Evolutionary conservation across 2,888 invertebrate species (phyloP), one percentile per base, ranked within the genome.

Genomic region (Drosophila barbarae): DNA sequence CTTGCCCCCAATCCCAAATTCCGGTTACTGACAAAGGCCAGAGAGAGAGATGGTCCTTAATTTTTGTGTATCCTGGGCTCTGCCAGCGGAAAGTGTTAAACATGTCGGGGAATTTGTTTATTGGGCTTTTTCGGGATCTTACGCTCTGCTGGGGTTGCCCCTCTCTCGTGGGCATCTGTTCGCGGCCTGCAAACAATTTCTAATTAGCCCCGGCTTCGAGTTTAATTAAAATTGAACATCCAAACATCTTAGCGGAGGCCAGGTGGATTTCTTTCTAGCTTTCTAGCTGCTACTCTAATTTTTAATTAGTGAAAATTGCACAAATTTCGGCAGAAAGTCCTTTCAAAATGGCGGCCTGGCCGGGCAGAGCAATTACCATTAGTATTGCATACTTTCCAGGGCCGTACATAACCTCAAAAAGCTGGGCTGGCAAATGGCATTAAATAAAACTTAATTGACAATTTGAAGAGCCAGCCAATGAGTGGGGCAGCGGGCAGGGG

Each of bases 381-480:
- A 82, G 72, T 71, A 41, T 76, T 76, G 84, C 84, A 80, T 78
- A 84, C 82, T 84, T 84, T 64, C 51, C 53, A 53, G 64, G 74
- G 69, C 44, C 50, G 67, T 64, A 72, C 71, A 72, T 72, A 84
- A 76, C 82, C 80, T 81, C 79, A 78, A 84, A 44, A 71, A 71
- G 71, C 69, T 59, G 59, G 61, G 44, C 71, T 76, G 73, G 73
- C 69, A 85, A 83, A 76, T 84, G 73, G 71, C 85, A 85, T 79
- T 85, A 86, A 85, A 86, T 85, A 85, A 85, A 84, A 77, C 85
- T 85, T 85, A 86, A 85, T 85, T 85, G 84, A 85, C 84, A 85
- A 77, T 84, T 77, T 69, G 85, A 85, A 77, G 76, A 72, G 84
- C 68, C 72, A 38, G 58, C 56, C 23, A 44, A 5, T 7, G 8